Percentiles rank a stretch among this genome's conserved stretches.
phyloP scores from a whole-genome alignment of 2,113 vertebrate genomes.

The Circaetus gallicus region DNA sequence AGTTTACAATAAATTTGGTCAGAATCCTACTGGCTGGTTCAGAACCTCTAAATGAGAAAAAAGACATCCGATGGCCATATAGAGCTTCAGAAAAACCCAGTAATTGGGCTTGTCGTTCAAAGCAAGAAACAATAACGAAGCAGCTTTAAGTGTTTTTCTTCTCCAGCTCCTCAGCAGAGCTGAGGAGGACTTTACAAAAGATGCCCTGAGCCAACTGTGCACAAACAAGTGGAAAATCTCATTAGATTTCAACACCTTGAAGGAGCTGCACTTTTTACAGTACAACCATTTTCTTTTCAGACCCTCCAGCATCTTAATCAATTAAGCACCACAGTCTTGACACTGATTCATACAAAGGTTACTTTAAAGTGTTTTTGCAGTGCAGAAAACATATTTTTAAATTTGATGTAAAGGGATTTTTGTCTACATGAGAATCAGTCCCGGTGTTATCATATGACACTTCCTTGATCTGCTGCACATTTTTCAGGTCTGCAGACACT shows the following conservation, averaged over 20 bases:
- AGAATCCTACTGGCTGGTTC: neutral
- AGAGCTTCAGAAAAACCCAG: neutral
- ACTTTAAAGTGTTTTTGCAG: neutral
- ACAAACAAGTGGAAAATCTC: constrained; percentile 41
- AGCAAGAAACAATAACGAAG: neutral
- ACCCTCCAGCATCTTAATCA: constrained; percentile 6
- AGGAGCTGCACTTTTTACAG: neutral
- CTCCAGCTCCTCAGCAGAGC: neutral
- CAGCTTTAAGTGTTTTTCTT: neutral
- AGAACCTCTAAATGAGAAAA: neutral
- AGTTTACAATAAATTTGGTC: neutral
- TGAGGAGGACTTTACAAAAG: neutral
- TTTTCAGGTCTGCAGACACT: neutral
- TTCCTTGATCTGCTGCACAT: neutral
- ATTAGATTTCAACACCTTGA: constrained; percentile 49
- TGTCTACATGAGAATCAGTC: neutral
- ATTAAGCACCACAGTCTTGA: neutral
- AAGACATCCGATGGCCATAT: rapidly evolving
- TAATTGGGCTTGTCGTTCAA: neutral
- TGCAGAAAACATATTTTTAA: neutral
- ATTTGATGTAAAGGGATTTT: neutral
- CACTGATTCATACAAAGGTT: neutral
- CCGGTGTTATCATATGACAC: neutral
- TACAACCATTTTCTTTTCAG: neutral
- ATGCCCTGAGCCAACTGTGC: neutral